These are phyloP conservation scores for Stenolophus ochropezus DNA, from an alignment of 2,888 invertebrate species.

Conservation along the genomic window DNA sequence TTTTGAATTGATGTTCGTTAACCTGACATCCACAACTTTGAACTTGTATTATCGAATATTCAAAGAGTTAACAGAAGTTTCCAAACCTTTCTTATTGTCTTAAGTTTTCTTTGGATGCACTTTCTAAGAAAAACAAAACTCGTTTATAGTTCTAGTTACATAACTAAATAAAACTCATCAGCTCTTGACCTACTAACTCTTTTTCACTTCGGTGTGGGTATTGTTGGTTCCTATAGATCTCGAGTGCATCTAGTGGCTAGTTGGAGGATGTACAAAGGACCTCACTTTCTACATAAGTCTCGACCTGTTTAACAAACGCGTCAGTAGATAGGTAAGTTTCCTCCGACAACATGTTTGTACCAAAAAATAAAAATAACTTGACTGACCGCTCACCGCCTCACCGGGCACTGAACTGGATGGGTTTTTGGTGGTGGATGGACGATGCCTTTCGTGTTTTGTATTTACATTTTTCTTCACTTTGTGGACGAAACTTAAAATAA, in stretches of 20 bases:
- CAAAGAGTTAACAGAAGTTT: background rate
- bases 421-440: constrained; percentile 6
- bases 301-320: constrained; percentile 50
- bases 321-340: constrained; percentile 50
- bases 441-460: background rate
- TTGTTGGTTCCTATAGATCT: background rate
- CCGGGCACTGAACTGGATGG: constrained; percentile 24
- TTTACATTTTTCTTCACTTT: background rate
- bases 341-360: background rate
- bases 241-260: background rate
- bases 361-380: constrained; percentile 30
- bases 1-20: no score
- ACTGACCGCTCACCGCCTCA: background rate
- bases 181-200: constrained; percentile 4
- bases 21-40: no score
- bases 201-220: background rate
- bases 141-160: background rate
- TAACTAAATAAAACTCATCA: background rate
- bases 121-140: background rate
- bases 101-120: background rate
- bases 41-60: background rate
- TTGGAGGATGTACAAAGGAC: background rate
- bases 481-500: no score
- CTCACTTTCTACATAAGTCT: constrained; percentile 37
- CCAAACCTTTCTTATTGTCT: background rate